Conservation (phyloP, 2,888 invertebrate genomes). For the Dicroscelio sp. region DNA sequence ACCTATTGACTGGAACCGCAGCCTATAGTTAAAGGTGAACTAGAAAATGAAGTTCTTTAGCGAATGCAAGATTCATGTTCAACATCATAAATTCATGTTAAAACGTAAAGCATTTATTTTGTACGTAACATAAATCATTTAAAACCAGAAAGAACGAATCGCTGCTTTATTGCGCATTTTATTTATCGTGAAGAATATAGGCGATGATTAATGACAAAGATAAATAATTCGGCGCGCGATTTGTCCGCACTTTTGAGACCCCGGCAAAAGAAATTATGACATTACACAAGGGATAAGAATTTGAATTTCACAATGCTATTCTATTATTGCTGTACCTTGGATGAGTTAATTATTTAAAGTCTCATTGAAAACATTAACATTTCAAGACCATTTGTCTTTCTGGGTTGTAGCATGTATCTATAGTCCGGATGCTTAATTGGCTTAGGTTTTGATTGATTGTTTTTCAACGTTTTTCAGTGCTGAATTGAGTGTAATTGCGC, state of each 20-base stretch:
- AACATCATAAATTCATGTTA: slow-evolving; percentile 54
- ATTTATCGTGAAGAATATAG: slow-evolving; percentile 36
- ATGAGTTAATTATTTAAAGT: neutral
- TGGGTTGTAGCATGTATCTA: neutral
- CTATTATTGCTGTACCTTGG: no score
- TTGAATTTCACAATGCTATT: no score
- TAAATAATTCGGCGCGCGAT: slow-evolving; percentile 22
- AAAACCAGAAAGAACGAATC: neutral
- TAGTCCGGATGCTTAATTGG: neutral
- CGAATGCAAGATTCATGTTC: slow-evolving; percentile 11
- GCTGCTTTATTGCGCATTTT: slow-evolving; percentile 45
- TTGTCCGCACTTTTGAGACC: slow-evolving; percentile 8
- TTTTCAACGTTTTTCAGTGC: neutral
- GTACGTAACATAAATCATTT: slow-evolving; percentile 34
- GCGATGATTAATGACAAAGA: slow-evolving; percentile 20
- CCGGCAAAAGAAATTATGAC: neutral
- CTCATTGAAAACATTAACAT: neutral
- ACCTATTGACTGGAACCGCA: slow-evolving; percentile 64
- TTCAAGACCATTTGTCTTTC: neutral
- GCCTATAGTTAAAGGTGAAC: slow-evolving; percentile 8
- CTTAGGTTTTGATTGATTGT: slow-evolving; percentile 22
- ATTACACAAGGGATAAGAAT: neutral
- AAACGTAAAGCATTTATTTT: slow-evolving; percentile 40
- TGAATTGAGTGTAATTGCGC: neutral
- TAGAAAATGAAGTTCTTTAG: slow-evolving; percentile 21